Conservation (phyloP, 2,888 invertebrate species). For the Monoplex corrugatus region DNA sequence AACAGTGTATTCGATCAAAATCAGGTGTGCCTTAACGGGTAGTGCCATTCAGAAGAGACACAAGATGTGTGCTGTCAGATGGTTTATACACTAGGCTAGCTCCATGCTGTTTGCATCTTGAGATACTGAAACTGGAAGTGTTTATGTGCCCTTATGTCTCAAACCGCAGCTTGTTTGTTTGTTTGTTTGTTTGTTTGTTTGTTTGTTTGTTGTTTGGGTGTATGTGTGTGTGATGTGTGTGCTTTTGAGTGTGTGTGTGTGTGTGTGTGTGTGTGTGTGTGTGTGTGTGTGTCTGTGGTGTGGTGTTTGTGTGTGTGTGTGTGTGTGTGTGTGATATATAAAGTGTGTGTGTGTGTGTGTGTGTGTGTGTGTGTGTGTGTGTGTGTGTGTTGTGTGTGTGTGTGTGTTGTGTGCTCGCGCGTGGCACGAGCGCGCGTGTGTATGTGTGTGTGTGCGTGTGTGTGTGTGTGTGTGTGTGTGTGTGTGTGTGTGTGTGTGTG, state of each 20-base stretch:
- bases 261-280: background rate
- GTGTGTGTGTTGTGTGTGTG: background rate
- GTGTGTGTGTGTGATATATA: background rate
- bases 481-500: background rate
- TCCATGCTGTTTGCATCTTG: too few species aligned
- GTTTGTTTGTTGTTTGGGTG: background rate
- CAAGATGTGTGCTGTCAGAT: too few species aligned
- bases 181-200: too few species aligned
- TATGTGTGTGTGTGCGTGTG: conserved; percentile 2
- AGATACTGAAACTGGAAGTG: too few species aligned
- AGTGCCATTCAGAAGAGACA: too few species aligned
- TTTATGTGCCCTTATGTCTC: too few species aligned
- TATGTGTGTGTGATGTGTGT: background rate
- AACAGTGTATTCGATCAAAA: too few species aligned
- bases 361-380: background rate
- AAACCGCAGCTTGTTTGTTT: too few species aligned
- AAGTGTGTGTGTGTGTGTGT: background rate
- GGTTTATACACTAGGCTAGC: too few species aligned
- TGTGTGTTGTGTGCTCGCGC: background rate
- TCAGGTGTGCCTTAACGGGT: too few species aligned
- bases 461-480: conserved; percentile 13
- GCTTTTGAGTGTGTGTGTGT: background rate
- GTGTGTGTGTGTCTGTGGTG: background rate
- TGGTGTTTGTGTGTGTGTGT: background rate
- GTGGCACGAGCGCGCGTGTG: background rate